phyloP scores from a whole-genome alignment of 1,140 invertebrate species.

The Latrodectus geometricus region DNA sequence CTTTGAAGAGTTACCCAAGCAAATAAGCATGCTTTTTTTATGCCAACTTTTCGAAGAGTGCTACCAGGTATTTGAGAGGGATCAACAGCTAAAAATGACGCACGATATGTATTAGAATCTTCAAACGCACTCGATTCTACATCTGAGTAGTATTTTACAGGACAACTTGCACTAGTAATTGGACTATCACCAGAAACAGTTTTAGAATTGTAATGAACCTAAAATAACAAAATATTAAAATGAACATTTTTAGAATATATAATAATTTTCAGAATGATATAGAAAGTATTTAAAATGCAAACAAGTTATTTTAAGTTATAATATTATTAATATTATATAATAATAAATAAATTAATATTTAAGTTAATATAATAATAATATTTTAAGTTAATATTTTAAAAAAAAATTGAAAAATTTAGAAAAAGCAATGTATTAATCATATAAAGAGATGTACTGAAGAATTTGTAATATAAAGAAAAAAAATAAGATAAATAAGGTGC shows the following conservation, averaged over 20 bases:
- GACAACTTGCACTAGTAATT: slow-evolving; percentile 48
- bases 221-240: slow-evolving; percentile 15
- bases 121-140: not conserved
- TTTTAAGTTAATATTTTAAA: too few relatives aligned
- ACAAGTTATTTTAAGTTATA: too few relatives aligned
- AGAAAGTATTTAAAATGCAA: not conserved
- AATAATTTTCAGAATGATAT: not conserved
- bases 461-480: too few relatives aligned
- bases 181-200: slow-evolving; percentile 61
- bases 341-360: too few relatives aligned
- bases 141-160: slow-evolving; percentile 37
- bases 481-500: too few relatives aligned
- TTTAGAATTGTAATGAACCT: slow-evolving; percentile 77
- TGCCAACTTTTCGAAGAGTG: slow-evolving; percentile 68
- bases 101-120: slow-evolving; percentile 10
- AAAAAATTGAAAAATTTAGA: not conserved
- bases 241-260: not conserved
- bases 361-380: too few relatives aligned
- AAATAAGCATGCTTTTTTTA: slow-evolving; percentile 92
- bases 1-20: slow-evolving; percentile 96
- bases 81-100: slow-evolving; percentile 41
- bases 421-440: not conserved
- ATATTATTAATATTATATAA: too few relatives aligned
- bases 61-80: slow-evolving; percentile 25
- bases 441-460: not conserved